Evolutionary conservation across 2,113 vertebrate species (phyloP).

Genomic region (Clupea harengus): DNA sequence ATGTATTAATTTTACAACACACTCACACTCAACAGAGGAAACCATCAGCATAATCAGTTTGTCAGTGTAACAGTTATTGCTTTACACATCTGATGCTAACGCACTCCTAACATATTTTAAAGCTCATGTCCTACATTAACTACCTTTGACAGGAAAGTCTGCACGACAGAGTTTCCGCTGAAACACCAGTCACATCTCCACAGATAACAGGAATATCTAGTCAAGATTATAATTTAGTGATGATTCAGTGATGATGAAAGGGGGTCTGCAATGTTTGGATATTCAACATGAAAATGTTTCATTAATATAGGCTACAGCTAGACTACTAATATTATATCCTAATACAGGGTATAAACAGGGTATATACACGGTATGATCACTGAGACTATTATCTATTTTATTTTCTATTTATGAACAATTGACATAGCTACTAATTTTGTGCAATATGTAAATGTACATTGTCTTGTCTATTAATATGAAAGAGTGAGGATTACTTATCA

Average conservation of each 20-base stretch:
- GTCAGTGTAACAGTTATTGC: not conserved
- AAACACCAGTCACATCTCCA: not conserved
- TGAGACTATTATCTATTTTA: too few relatives aligned
- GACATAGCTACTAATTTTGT: not conserved
- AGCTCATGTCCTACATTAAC: not conserved
- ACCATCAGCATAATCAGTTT: not conserved
- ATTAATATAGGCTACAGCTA: too few relatives aligned
- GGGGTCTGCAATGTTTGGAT: too few relatives aligned
- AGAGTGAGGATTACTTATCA: not conserved
- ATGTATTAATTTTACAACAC: not conserved
- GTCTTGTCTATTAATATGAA: not conserved
- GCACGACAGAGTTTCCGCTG: not conserved
- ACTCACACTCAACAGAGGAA: not conserved
- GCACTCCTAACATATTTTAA: not conserved
- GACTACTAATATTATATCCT: too few relatives aligned
- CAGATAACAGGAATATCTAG: not conserved
- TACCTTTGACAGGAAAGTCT: constrained; percentile 1
- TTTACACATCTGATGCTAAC: not conserved
- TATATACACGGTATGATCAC: too few relatives aligned
- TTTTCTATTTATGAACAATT: not conserved
- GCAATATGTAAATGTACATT: not conserved
- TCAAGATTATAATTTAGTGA: too few relatives aligned
- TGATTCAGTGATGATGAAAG: too few relatives aligned
- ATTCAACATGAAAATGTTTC: too few relatives aligned
- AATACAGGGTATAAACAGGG: too few relatives aligned